Evolutionary conservation across 2,113 vertebrate species (phyloP).

Genomic region (Cryptomyrus ogoouensis): DNA sequence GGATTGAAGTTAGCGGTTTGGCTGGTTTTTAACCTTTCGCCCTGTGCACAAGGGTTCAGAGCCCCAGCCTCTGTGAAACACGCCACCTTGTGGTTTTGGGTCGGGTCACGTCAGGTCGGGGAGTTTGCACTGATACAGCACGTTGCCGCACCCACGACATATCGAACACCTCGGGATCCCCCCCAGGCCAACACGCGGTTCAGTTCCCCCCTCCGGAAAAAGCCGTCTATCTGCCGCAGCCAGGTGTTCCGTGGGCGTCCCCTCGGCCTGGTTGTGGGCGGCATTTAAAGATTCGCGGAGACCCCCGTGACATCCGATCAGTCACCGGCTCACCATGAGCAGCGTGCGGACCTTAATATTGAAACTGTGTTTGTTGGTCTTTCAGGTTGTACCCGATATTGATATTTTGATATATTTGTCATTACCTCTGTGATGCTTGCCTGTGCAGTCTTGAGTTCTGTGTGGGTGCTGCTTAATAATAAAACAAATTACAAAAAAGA

Average conservation of each 20-base stretch:
- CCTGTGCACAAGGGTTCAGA: background rate
- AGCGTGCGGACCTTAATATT: background rate
- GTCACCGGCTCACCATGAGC: background rate
- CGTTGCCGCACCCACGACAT: background rate
- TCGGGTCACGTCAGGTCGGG: background rate
- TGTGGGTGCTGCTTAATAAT: no score
- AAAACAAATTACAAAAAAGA: no score
- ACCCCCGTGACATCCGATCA: background rate
- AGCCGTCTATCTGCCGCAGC: background rate
- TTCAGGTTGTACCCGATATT: background rate
- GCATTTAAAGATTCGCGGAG: background rate
- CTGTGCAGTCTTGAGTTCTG: no score
- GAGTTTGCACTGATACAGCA: background rate
- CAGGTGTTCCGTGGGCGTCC: background rate
- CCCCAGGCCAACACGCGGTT: background rate
- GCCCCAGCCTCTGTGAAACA: background rate
- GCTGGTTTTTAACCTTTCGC: background rate
- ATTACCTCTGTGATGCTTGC: no score
- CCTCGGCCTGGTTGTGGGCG: background rate
- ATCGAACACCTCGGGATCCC: background rate
- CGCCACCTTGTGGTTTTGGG: background rate
- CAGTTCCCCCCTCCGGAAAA: background rate
- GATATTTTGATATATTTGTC: background rate
- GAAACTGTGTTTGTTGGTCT: background rate
- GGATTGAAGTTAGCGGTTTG: background rate